phyloP scores from a whole-genome alignment of 2,888 invertebrate species.

The Spatulosminthurus flaviceps region DNA sequence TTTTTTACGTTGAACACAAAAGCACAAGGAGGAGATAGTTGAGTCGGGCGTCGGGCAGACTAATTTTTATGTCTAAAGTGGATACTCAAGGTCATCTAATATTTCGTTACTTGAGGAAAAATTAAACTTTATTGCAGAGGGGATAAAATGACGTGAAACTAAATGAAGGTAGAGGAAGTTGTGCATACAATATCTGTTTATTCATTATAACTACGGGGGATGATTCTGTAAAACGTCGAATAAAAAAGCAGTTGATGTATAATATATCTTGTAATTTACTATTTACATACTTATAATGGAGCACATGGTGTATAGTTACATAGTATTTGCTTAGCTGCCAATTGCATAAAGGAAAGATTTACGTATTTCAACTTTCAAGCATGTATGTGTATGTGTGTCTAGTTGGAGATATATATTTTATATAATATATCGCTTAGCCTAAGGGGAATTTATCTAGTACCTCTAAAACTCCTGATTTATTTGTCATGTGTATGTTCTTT shows the following conservation, averaged over 20 bases:
- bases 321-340: too few species aligned
- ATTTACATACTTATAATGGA: too few species aligned
- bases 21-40: background rate
- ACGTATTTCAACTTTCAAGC: background rate
- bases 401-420: too few species aligned
- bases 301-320: too few species aligned
- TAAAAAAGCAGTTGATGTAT: too few species aligned
- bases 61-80: background rate
- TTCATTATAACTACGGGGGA: too few species aligned
- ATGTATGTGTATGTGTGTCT: background rate
- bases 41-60: background rate
- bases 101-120: constrained; percentile 2
- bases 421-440: too few species aligned
- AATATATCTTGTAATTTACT: too few species aligned
- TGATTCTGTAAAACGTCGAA: too few species aligned
- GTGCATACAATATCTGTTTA: too few species aligned
- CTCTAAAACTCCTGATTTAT: background rate
- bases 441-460: background rate
- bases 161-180: background rate
- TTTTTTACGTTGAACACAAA: background rate
- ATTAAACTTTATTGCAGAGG: background rate
- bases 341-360: too few species aligned
- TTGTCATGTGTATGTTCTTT: background rate
- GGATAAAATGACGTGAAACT: background rate
- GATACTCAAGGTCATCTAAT: background rate